Conservation (phyloP, 92 coral and sea anemone genomes). For the Porites evermanni region DNA sequence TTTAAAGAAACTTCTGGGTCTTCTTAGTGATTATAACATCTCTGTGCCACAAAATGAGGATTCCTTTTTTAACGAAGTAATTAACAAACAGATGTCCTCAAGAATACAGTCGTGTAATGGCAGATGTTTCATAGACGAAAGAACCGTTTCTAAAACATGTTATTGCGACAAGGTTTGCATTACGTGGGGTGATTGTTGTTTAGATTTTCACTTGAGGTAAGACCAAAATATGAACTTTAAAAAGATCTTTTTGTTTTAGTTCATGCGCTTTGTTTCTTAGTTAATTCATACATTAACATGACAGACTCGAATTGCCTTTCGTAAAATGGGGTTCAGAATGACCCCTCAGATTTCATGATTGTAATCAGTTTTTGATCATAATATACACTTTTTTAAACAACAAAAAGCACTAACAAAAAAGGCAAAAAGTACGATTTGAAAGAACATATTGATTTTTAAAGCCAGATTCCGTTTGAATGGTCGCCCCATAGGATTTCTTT, state of each 20-base stretch:
- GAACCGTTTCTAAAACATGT: neutral
- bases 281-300: no score
- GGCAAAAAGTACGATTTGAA: no score
- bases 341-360: no score
- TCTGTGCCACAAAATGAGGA: neutral
- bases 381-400: no score
- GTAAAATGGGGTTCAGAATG: neutral
- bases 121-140: constrained; percentile 32
- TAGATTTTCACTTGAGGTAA: constrained; percentile 25
- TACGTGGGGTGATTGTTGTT: constrained; percentile 26
- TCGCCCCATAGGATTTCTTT: no score
- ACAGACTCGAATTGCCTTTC: no score
- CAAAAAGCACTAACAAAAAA: no score
- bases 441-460: no score
- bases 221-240: neutral
- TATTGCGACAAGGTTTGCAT: constrained; percentile 28
- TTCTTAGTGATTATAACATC: constrained; percentile 9
- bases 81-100: neutral
- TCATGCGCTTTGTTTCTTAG: neutral
- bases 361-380: neutral
- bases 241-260: neutral
- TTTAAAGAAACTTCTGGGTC: neutral
- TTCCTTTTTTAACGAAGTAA: neutral
- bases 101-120: constrained; percentile 15
- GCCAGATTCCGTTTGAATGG: no score